Evolutionary conservation across 2,113 vertebrate species (phyloP), one percentile per base, ranked within the genome.

Genomic region (Odocoileus hemionus): DNA sequence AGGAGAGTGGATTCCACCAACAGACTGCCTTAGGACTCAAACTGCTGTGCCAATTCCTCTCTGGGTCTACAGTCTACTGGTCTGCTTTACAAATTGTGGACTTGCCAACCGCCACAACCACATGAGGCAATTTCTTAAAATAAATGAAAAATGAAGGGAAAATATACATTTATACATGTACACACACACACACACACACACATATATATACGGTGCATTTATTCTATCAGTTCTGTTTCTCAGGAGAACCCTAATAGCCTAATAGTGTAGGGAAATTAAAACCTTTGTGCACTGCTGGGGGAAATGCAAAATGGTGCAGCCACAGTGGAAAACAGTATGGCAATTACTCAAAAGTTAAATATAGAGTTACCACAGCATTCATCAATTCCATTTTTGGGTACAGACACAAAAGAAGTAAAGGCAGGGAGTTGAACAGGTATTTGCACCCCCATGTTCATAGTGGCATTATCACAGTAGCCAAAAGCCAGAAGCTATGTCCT

Each of bases 1-100:
- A 55, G 10, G 74, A 60, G 8, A 45, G 33, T 39, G 39, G 14
- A 30, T 70, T 47, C 33, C 36, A 57, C 30, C n/a, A 84, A 5
- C n/a, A 47, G 9, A 33, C 13, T 79, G 39, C 33, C 39, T 60
- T 76, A 28, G 12, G 7, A 39, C 16, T 93, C 67, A 61, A n/a
- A 55, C 7, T 80, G 10, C 0, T 5, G 13, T 14, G 17, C 4
- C 21, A 39, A 7, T 3, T 39, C 11, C 25, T 25, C 26, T 1
- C 39, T 15, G 7, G 39, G 2, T 52, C 89, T 70, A 3, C 13
- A 50, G 39, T 14, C n/a, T 61, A n/a, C 43, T 39, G 55, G 43
- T 9, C 43, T 25, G 9, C 26, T 11, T 28, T 87, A 9, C 26
- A 94, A 54, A 79, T 13, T 54, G 61, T 78, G n/a, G 7, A 79